Base-by-base conservation (phyloP, 23 tunicate species). In the Trididemnum clinides region DNA sequence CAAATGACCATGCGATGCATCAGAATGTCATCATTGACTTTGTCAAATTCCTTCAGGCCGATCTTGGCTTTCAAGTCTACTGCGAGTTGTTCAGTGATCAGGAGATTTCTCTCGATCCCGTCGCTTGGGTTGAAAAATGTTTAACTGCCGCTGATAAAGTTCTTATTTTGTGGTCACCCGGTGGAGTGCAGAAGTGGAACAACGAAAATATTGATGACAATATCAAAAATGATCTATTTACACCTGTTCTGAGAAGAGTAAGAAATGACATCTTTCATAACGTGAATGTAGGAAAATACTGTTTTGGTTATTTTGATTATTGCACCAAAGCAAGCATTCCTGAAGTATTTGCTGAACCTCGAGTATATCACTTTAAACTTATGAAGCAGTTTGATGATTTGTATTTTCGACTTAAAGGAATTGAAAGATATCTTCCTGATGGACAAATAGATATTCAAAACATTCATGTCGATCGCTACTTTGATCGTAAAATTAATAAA, bases 311-410 rank as follows among this genome's bases (percentile, higher is more conserved):
- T 51, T 89, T 89, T 66, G 84, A 77, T 30, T 89, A 89, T 78
- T 82, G 88, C 65, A 30, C 54, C 18, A 58, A 66, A 1, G 31
- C 30, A 0, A 39, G 77, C 31, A 77, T 89, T 2, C 95, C 95
- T 4, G 26, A 50, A 19, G 71, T 33, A 10, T 84, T 89, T 28
- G 7, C 5, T 0, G 82, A 84, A 6, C 85, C 57, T 6, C 18
- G 57, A 35, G 49, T 37, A 39, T 77, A 50, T 39, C 72, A 64
- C 31, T 86, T 77, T 77, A 34, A 28, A 32, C 81, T 89, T 1
- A 89, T 89, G 95, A 54, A 78, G 3, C 77, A 89, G 33, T 84
- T 84, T 78, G 95, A 89, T 27, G 58, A 84, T 19, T 78, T 89
- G 28, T 89, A 84, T 33, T 84, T 84, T 66, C 80, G 84, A 57